phyloP scores from a whole-genome alignment of 2,797 vertebrate species.

The Hyperoplus lanceolatus region DNA sequence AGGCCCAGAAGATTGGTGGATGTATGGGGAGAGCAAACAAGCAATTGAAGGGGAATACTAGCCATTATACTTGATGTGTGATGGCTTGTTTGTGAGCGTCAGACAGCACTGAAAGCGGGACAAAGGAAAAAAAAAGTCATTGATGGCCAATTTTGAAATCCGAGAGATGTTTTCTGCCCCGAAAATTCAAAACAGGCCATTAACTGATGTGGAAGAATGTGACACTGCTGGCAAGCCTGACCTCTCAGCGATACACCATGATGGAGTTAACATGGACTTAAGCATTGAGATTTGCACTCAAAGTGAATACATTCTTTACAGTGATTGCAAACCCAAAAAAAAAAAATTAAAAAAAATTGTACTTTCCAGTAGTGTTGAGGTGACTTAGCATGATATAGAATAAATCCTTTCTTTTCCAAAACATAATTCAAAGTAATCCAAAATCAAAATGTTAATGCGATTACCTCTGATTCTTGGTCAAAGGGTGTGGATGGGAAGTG shows the following conservation, averaged over 20 bases:
- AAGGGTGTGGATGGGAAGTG: background rate
- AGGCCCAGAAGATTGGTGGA: background rate
- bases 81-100: conserved; percentile 10
- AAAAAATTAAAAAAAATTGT: background rate
- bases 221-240: conserved; percentile 17
- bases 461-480: background rate
- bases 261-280: conserved; percentile 15
- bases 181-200: conserved; percentile 33
- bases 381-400: background rate
- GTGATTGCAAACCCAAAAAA: background rate
- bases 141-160: conserved; percentile 16
- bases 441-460: background rate
- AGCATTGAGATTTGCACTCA: conserved; percentile 4
- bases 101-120: background rate
- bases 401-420: background rate
- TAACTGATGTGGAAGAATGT: conserved; percentile 28
- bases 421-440: background rate
- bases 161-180: conserved; percentile 21
- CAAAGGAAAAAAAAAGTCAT: conserved; percentile 15
- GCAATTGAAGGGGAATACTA: background rate
- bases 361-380: background rate
- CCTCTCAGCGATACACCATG: conserved; percentile 16
- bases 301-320: background rate
- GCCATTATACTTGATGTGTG: conserved; percentile 14
- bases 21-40: background rate